These are phyloP conservation scores for Trachops cirrhosus DNA, from an alignment of 2,797 vertebrate species.

Conservation along the genomic window DNA sequence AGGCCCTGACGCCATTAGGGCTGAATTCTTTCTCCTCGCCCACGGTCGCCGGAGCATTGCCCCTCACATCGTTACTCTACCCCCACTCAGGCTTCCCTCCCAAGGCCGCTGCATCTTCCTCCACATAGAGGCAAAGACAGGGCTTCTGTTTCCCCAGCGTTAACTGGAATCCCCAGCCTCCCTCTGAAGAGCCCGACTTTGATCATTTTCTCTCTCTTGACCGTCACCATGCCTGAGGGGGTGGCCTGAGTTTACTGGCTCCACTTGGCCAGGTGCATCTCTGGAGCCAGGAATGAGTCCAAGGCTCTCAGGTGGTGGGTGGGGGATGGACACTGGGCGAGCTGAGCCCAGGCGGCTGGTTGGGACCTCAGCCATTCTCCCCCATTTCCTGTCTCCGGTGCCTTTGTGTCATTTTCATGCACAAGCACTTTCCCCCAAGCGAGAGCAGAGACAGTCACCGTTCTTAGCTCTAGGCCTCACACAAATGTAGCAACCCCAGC, in stretches of 20 bases:
- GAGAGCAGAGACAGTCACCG: background rate
- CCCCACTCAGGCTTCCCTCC: too few relatives aligned
- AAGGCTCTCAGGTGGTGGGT: background rate
- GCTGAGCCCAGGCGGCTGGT: background rate
- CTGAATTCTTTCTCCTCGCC: background rate
- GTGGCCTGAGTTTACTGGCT: background rate
- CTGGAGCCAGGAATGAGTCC: background rate
- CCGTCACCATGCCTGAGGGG: background rate
- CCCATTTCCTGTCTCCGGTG: background rate
- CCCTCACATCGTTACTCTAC: background rate
- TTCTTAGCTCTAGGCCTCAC: fast-evolving
- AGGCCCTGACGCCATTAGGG: background rate
- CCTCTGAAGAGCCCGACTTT: background rate
- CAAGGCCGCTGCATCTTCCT: background rate
- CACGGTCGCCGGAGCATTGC: background rate
- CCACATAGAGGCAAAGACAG: background rate
- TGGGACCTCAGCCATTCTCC: background rate
- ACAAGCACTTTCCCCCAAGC: background rate
- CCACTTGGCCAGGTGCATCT: too few relatives aligned
- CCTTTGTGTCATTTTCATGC: background rate
- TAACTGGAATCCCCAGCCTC: background rate
- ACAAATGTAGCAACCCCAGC: background rate
- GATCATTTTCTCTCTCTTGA: background rate
- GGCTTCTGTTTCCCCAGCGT: background rate
- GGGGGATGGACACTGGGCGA: background rate